phyloP scores from a whole-genome alignment of 2,888 invertebrate genomes.

The Chironomus tentans region DNA sequence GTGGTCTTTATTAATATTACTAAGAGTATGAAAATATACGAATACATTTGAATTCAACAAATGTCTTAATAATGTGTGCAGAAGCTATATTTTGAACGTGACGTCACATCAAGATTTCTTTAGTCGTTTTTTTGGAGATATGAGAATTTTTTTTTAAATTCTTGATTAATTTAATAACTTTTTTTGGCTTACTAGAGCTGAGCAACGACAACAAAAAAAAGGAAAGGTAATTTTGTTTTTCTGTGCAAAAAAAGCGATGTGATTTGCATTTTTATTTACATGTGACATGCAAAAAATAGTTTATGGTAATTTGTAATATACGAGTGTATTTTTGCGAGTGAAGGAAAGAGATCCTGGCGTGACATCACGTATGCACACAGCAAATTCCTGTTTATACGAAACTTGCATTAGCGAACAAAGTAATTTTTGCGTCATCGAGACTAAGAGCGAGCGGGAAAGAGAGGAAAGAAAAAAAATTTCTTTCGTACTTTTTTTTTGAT shows the following conservation, averaged over 20 bases:
- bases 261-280: neutral
- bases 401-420: neutral
- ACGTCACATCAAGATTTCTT: slow-evolving; percentile 13
- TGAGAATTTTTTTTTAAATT: neutral
- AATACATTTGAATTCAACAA: slow-evolving; percentile 24
- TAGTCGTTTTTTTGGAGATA: neutral
- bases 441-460: neutral
- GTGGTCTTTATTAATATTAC: slow-evolving; percentile 26
- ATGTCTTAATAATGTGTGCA: slow-evolving; percentile 25
- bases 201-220: neutral
- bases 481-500: no score
- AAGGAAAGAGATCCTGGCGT: neutral
- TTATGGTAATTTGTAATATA: neutral
- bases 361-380: slow-evolving; percentile 5
- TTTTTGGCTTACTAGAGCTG: neutral
- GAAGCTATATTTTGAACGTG: slow-evolving; percentile 17
- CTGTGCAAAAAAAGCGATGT: no score
- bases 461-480: no score
- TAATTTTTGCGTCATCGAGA: neutral
- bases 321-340: neutral
- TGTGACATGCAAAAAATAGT: neutral
- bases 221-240: neutral
- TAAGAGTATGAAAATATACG: slow-evolving; percentile 22
- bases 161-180: neutral
- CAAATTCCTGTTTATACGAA: neutral